phyloP scores from a whole-genome alignment of 2,113 vertebrate species.

The Mastomys natalensis region DNA sequence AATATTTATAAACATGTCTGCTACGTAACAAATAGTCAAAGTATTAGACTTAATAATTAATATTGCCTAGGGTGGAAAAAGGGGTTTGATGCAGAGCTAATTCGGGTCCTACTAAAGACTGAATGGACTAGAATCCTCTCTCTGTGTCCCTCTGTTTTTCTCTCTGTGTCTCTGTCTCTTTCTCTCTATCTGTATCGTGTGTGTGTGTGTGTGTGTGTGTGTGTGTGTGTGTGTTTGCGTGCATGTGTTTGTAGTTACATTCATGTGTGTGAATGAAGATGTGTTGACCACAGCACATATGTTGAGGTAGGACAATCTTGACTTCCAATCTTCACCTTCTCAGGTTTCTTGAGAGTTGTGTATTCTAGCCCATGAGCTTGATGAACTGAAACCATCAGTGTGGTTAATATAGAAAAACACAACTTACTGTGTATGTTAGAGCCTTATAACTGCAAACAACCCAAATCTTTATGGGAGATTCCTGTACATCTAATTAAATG shows the following conservation, averaged over 20 bases:
- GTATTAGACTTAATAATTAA: neutral
- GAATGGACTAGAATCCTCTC: constrained; percentile 7
- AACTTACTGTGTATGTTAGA: constrained; percentile 22
- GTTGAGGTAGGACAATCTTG: neutral
- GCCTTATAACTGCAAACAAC: constrained; percentile 42
- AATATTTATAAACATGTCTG: constrained; percentile 9
- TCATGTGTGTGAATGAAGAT: neutral
- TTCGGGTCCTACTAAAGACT: neutral
- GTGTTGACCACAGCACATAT: accelerated
- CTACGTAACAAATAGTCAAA: neutral
- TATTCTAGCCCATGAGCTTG: neutral
- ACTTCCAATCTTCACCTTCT: neutral
- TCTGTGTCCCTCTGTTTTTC: neutral
- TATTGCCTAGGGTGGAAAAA: neutral
- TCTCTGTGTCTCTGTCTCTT: neutral
- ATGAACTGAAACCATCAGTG: constrained; percentile 10
- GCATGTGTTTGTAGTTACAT: neutral
- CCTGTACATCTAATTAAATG: constrained; percentile 53
- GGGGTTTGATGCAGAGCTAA: accelerated
- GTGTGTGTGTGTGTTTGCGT: neutral
- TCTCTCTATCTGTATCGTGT: too few species aligned
- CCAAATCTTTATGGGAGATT: constrained; percentile 43
- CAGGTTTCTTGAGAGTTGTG: neutral
- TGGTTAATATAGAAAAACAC: constrained; percentile 38
- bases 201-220: too few species aligned